Evolutionary conservation across 2,888 invertebrate species (phyloP), one percentile per base, ranked within the genome.

Genomic region (Candidula unifasciata): DNA sequence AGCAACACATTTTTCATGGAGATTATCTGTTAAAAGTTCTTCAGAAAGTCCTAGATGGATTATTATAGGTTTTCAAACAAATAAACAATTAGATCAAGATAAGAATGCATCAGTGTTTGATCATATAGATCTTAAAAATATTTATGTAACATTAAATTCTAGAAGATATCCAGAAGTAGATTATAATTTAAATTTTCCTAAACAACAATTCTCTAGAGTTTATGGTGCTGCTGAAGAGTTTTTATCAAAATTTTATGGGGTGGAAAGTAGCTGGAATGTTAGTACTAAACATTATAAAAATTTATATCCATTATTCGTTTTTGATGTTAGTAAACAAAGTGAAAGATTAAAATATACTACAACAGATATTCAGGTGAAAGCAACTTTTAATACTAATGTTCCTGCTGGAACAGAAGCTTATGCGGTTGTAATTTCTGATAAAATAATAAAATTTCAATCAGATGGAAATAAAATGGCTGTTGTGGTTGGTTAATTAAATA

Each of bases 21-120:
- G 44, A 33, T 52, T 68, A 52, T 33, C 68, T 79, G 16, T 35
- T 79, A 79, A 64, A 44, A 21, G 52, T 27, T 68, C 80, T 35
- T 52, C 80, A 68, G 80, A 80, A 80, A n/a, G 37, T 16, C 80
- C 80, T 30, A 66, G 80, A 68, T 80, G 64, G 57, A 52, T 80
- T n/a, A 69, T 80, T 52, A 44, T 80, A 52, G 80, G 52, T 52
- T 80, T 80, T 66, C 80, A 80, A 68, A 80, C 69, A 68, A 10
- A 21, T 52, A 80, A 80, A 69, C 27, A 16, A n/a, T n/a, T 44
- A 8, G 30, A 80, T 80, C 80, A 80, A 80, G 30, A 5, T 24
- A 66, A 68, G 52, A 80, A 80, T 44, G 18, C 79, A 68, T 79
- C 79, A 30, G 66, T 24, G 3, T 79, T 79, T 79, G 66, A 79